These are phyloP conservation scores for Coryphaenoides rupestris DNA, from an alignment of 2,113 vertebrate species.

Conservation along the genomic window DNA sequence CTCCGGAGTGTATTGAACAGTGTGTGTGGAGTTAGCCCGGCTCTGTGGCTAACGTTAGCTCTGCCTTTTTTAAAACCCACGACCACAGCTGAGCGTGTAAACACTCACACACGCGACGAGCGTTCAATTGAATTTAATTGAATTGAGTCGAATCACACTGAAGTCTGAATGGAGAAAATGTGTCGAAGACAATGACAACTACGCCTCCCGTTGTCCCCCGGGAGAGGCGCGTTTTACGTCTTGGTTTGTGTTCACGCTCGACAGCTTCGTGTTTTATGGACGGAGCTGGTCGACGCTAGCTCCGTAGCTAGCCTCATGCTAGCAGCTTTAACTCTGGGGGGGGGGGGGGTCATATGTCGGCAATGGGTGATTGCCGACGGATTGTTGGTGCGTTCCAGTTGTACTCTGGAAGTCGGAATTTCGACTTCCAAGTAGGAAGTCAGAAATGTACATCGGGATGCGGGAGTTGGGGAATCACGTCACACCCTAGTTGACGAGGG, in stretches of 20 bases:
- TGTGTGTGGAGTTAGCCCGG: slow-evolving; percentile 50
- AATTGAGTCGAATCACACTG: not conserved
- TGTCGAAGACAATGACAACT: no score
- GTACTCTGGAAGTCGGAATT: no score
- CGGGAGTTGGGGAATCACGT: no score
- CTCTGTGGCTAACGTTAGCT: slow-evolving; percentile 52
- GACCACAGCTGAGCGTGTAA: slow-evolving; percentile 67
- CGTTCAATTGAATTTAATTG: slow-evolving; percentile 17
- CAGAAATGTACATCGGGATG: no score
- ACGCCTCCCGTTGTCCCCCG: no score
- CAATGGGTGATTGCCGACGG: no score
- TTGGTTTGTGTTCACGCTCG: not conserved
- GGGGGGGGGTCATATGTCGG: no score
- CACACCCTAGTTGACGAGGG: no score
- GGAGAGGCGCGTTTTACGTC: not conserved
- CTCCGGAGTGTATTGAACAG: slow-evolving; percentile 47
- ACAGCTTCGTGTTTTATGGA: slow-evolving; percentile 39
- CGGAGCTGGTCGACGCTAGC: slow-evolving; percentile 56
- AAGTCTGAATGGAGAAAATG: accelerated
- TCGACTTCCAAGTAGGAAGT: no score
- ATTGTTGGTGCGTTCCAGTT: no score
- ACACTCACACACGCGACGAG: slow-evolving; percentile 52
- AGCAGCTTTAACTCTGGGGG: slow-evolving; percentile 51
- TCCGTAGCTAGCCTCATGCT: slow-evolving; percentile 42
- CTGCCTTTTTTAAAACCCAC: slow-evolving; percentile 55